phyloP scores from a whole-genome alignment of 2,113 vertebrate genomes.

The Gambusia affinis region DNA sequence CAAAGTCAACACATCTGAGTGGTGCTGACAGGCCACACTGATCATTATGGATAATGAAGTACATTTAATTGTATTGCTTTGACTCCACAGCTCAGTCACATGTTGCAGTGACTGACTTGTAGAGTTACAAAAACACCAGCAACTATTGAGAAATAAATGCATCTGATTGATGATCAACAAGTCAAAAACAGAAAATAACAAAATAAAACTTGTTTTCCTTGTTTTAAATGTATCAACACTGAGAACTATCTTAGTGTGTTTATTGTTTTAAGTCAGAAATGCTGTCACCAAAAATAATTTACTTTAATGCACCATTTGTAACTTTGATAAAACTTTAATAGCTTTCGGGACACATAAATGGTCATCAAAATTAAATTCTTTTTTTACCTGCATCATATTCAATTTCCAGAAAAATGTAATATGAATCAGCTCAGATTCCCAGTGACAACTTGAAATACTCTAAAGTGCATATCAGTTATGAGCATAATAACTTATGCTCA shows the following conservation, averaged over 20 bases:
- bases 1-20: slow-evolving; percentile 52
- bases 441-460: background rate
- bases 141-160: too few relatives aligned
- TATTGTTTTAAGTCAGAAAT: too few relatives aligned
- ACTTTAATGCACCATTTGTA: too few relatives aligned
- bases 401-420: background rate
- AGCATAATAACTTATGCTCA: background rate
- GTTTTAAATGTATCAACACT: too few relatives aligned
- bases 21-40: slow-evolving; percentile 38
- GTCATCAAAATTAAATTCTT: background rate
- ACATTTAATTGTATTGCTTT: slow-evolving; percentile 30
- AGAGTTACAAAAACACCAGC: background rate
- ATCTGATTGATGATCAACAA: background rate
- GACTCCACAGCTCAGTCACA: slow-evolving; percentile 19
- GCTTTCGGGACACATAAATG: background rate
- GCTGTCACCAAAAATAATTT: too few relatives aligned
- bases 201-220: too few relatives aligned
- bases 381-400: background rate
- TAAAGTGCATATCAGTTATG: background rate
- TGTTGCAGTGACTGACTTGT: slow-evolving; percentile 35
- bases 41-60: slow-evolving; percentile 42
- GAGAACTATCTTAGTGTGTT: too few relatives aligned
- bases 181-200: too few relatives aligned
- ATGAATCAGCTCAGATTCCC: background rate
- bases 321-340: too few relatives aligned